Conservation (phyloP, 2,797 vertebrate species). For the Hozukius guyotensis region DNA sequence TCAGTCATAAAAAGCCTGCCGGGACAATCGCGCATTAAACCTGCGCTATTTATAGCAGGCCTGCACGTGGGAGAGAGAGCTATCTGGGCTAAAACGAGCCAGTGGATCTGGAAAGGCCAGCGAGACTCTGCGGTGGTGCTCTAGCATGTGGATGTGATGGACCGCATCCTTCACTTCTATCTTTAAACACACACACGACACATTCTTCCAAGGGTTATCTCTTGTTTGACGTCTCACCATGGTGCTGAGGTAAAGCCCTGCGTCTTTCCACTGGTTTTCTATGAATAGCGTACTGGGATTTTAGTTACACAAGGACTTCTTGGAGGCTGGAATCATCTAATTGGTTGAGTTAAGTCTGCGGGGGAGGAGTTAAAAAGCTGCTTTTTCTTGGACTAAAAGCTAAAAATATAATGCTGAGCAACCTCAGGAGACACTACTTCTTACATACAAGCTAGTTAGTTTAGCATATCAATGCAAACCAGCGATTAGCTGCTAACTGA, state of each 20-base stretch:
- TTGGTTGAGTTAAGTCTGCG: not conserved
- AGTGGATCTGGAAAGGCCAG: slow-evolving; percentile 47
- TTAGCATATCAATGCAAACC: not conserved
- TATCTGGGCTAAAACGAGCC: slow-evolving; percentile 51
- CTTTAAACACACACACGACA: slow-evolving; percentile 22
- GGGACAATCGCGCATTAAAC: slow-evolving; percentile 64
- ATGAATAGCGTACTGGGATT: slow-evolving; percentile 13
- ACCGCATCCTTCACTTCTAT: slow-evolving; percentile 36
- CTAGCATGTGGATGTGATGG: slow-evolving; percentile 10
- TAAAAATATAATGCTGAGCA: not conserved
- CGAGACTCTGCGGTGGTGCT: slow-evolving; percentile 1
- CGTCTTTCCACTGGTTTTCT: not conserved
- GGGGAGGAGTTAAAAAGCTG: not conserved
- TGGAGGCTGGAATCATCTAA: not conserved
- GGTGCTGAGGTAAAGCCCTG: not conserved
- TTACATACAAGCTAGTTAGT: not conserved
- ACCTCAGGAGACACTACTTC: not conserved
- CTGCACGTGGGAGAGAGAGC: slow-evolving; percentile 55
- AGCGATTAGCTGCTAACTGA: not conserved
- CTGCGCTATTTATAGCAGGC: slow-evolving; percentile 61
- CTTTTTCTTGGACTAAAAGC: not conserved
- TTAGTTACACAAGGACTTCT: slow-evolving; percentile 14
- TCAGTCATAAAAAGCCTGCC: slow-evolving; percentile 54
- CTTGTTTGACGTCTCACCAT: slow-evolving; percentile 5
- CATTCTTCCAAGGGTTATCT: slow-evolving; percentile 6